These are phyloP conservation scores for Heloderma charlesbogerti DNA, from an alignment of 2,113 vertebrate species.

Conservation along the genomic window DNA sequence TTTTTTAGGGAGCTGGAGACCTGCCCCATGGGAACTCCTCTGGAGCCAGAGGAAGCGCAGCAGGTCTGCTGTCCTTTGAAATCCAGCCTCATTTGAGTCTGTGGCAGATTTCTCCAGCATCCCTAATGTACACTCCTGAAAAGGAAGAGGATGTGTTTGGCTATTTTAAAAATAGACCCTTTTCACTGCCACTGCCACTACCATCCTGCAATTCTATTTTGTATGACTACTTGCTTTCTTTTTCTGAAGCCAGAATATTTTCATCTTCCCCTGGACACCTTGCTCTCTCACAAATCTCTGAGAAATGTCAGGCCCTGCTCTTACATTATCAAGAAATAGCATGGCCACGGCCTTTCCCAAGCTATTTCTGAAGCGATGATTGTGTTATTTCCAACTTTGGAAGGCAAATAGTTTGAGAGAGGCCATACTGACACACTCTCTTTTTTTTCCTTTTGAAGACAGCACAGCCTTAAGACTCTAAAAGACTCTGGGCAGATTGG, in stretches of 20 bases:
- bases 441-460: background rate
- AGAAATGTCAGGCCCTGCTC: constrained; percentile 29
- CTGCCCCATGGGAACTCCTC: too few relatives aligned
- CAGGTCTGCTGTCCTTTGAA: too few relatives aligned
- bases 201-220: background rate
- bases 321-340: constrained; percentile 30
- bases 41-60: too few relatives aligned
- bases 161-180: background rate
- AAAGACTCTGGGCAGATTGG: background rate
- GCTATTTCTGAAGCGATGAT: constrained; percentile 11
- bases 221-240: background rate
- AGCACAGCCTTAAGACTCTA: background rate
- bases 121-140: background rate
- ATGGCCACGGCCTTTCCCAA: constrained; percentile 20
- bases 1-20: too few relatives aligned
- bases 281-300: constrained; percentile 13
- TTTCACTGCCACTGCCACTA: background rate
- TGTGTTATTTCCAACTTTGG: constrained; percentile 25
- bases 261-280: background rate
- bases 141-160: background rate
- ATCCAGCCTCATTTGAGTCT: too few relatives aligned
- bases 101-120: too few relatives aligned
- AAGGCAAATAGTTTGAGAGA: constrained; percentile 12
- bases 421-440: background rate
- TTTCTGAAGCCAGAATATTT: background rate